These are phyloP conservation scores for Orgyia antiqua DNA, from an alignment of 2,888 invertebrate genomes.

Conservation along the genomic window DNA sequence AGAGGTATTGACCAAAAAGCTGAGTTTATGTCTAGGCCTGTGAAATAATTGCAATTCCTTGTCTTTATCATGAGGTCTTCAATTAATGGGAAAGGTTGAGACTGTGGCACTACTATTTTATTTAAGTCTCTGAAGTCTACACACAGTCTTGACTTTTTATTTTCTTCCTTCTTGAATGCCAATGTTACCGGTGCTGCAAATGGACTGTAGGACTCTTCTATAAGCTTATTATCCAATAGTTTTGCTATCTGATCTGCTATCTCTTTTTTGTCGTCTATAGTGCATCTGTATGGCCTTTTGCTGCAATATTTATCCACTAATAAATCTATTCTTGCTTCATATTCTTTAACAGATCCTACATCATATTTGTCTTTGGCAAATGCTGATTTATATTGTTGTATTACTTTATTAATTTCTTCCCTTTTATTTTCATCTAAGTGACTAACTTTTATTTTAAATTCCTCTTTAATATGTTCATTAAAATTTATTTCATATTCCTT, in stretches of 20 bases:
- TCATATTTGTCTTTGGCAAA: constrained; percentile 4
- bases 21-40: constrained; percentile 35
- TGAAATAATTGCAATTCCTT: constrained; percentile 31
- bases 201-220: too few relatives aligned
- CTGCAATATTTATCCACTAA: constrained; percentile 13
- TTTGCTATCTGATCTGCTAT: constrained; percentile 16
- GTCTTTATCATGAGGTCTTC: constrained; percentile 33
- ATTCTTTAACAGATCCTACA: constrained; percentile 1
- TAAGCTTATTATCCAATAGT: constrained; percentile 14
- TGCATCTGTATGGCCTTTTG: too few relatives aligned
- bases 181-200: too few relatives aligned
- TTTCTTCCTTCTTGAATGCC: too few relatives aligned
- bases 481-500: constrained; percentile 10
- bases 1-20: constrained; percentile 15
- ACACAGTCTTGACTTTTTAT: constrained; percentile 28
- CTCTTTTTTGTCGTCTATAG: constrained; percentile 17
- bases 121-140: too few relatives aligned
- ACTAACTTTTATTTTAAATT: constrained; percentile 3
- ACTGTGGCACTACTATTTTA: too few relatives aligned
- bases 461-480: constrained; percentile 14
- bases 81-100: too few relatives aligned
- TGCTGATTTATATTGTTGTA: too few relatives aligned
- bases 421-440: neutral
- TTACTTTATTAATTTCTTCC: neutral
- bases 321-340: constrained; percentile 8